A percentile compares a stretch with the other conserved stretches of the same genome.
These are phyloP conservation scores for Nanorana parkeri DNA, from an alignment of 2,113 vertebrate species.

Conservation along the genomic window DNA sequence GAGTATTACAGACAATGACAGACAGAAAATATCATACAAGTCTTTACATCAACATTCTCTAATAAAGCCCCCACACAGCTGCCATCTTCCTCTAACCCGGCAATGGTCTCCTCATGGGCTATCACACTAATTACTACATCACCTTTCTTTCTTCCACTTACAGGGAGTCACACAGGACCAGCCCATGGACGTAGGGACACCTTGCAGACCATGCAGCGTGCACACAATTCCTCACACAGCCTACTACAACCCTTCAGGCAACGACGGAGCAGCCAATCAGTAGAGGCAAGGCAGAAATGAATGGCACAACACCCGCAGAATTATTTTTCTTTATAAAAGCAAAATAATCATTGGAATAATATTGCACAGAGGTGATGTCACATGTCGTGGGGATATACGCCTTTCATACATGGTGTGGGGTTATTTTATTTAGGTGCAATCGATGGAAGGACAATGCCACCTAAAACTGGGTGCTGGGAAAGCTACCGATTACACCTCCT, in stretches of 20 bases:
- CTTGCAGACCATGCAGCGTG: constrained; percentile 77
- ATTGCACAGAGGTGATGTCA: constrained; percentile 68
- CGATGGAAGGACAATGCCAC: too few relatives aligned
- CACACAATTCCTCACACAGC: constrained; percentile 80
- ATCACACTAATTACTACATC: background rate
- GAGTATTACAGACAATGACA: background rate
- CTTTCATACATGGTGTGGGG: background rate
- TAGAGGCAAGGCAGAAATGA: constrained; percentile 1
- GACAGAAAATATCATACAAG: constrained; percentile 16
- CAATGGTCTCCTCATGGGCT: background rate
- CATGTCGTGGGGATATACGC: constrained; percentile 42
- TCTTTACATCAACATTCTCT: constrained; percentile 1
- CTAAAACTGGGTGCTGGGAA: too few relatives aligned
- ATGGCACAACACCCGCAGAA: constrained; percentile 18
- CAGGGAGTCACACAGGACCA: constrained; percentile 78
- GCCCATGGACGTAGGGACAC: constrained; percentile 81
- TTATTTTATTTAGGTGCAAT: constrained; percentile 35
- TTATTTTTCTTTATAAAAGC: constrained; percentile 55
- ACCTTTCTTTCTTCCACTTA: background rate
- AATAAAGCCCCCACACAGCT: constrained; percentile 8
- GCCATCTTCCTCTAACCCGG: constrained; percentile 14
- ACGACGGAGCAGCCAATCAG: constrained; percentile 14
- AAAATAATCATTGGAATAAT: constrained; percentile 88
- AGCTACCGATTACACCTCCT: too few relatives aligned
- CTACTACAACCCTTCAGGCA: constrained; percentile 66